These are phyloP conservation scores for Tiliacea citrago DNA, from an alignment of 2,888 invertebrate genomes.

Conservation along the genomic window DNA sequence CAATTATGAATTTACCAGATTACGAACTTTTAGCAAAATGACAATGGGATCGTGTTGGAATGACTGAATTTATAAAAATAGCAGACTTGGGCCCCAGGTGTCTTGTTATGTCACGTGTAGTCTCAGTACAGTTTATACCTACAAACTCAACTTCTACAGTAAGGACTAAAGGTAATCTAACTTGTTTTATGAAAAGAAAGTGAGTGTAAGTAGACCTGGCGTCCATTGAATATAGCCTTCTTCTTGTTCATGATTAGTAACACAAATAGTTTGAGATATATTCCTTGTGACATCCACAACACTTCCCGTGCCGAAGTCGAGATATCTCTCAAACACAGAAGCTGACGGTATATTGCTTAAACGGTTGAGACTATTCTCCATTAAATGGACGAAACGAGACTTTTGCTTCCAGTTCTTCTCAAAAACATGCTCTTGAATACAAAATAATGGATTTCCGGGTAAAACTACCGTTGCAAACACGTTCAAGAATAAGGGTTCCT, in stretches of 20 bases:
- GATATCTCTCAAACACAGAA: slow-evolving; percentile 83
- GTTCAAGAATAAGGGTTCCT: slow-evolving; percentile 84
- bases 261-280: slow-evolving; percentile 85
- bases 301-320: slow-evolving; percentile 86
- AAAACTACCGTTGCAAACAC: slow-evolving; percentile 80
- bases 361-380: slow-evolving; percentile 86
- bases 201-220: slow-evolving; percentile 75
- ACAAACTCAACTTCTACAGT: not conserved
- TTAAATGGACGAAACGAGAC: slow-evolving; percentile 78
- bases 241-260: slow-evolving; percentile 84
- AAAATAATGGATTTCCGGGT: slow-evolving; percentile 78
- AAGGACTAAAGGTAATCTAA: slow-evolving; percentile 15
- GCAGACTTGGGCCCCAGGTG: not conserved
- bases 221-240: slow-evolving; percentile 86
- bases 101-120: slow-evolving; percentile 1
- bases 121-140: not conserved
- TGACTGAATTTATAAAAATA: too few relatives aligned
- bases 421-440: slow-evolving; percentile 79
- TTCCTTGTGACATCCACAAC: slow-evolving; percentile 80
- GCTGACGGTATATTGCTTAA: slow-evolving; percentile 82
- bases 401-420: slow-evolving; percentile 79
- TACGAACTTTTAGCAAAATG: too few relatives aligned
- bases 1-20: too few relatives aligned
- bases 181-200: slow-evolving; percentile 1
- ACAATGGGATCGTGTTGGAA: too few relatives aligned